phyloP scores from a whole-genome alignment of 2,797 vertebrate genomes.

The Lepilemur septentrionalis region DNA sequence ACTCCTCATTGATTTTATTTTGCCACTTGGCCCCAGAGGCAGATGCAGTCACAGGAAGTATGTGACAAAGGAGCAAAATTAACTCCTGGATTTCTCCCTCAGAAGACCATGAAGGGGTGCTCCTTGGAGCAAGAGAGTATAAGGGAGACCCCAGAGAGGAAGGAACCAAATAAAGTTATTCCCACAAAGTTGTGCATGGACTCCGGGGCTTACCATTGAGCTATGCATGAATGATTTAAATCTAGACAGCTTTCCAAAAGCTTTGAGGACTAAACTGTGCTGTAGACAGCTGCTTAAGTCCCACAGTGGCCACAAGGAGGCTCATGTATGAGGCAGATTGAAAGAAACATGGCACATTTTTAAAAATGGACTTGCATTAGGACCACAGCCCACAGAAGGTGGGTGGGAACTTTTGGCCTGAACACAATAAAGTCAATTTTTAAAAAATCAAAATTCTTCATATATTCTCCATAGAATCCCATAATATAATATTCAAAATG shows the following conservation, averaged over 20 bases:
- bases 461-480: not conserved
- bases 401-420: not conserved
- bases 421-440: not conserved
- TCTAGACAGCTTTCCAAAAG: not conserved
- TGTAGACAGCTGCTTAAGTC: not conserved
- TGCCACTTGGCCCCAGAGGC: not conserved
- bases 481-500: not conserved
- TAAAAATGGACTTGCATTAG: not conserved
- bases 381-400: not conserved
- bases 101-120: not conserved
- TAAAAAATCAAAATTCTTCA: not conserved
- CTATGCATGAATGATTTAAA: not conserved
- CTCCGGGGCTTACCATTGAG: not conserved
- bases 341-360: not conserved
- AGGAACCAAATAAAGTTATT: not conserved
- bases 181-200: not conserved
- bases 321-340: not conserved
- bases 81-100: not conserved
- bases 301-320: not conserved
- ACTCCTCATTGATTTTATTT: not conserved
- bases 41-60: not conserved
- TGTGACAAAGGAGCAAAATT: not conserved
- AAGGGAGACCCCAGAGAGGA: not conserved
- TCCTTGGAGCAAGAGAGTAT: not conserved
- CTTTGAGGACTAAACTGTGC: not conserved